Conservation (phyloP, 2,113 vertebrate species). For the Marcusenius ussheri region DNA sequence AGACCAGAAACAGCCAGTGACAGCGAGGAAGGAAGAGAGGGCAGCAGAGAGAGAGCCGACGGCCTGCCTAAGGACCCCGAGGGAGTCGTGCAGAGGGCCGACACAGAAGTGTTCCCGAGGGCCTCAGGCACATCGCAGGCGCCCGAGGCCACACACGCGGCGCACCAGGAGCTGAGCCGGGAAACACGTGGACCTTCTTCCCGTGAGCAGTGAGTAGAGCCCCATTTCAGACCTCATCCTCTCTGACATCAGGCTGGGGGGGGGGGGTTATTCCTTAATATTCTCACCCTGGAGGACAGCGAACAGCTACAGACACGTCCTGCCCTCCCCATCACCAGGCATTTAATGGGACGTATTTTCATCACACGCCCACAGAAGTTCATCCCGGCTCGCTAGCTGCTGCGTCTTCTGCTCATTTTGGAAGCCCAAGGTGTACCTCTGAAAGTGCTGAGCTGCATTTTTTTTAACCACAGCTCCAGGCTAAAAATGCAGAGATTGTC, state of each 20-base stretch:
- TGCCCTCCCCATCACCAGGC: not conserved
- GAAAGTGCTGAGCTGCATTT: not conserved
- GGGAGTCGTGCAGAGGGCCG: slow-evolving; percentile 16
- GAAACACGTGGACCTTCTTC: not conserved
- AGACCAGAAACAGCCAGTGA: slow-evolving; percentile 17
- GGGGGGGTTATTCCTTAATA: not conserved
- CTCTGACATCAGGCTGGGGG: not conserved
- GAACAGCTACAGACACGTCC: not conserved
- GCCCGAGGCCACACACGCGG: not conserved
- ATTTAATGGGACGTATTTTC: not conserved
- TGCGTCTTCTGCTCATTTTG: not conserved
- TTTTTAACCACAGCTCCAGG: not conserved
- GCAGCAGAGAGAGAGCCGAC: not conserved
- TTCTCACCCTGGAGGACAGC: not conserved
- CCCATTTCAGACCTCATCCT: not conserved
- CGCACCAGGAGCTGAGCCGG: not conserved
- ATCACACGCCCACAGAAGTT: not conserved
- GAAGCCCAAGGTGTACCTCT: not conserved
- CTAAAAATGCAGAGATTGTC: not conserved
- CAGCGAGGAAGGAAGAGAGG: slow-evolving; percentile 22
- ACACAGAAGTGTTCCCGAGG: slow-evolving; percentile 7
- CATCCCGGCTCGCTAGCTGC: not conserved
- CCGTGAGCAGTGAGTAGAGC: not conserved
- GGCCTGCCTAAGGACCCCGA: not conserved
- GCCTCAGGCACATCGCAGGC: not conserved